Conservation (phyloP, 35 echinoderm and acorn worm genomes). For the Anneissia japonica region DNA sequence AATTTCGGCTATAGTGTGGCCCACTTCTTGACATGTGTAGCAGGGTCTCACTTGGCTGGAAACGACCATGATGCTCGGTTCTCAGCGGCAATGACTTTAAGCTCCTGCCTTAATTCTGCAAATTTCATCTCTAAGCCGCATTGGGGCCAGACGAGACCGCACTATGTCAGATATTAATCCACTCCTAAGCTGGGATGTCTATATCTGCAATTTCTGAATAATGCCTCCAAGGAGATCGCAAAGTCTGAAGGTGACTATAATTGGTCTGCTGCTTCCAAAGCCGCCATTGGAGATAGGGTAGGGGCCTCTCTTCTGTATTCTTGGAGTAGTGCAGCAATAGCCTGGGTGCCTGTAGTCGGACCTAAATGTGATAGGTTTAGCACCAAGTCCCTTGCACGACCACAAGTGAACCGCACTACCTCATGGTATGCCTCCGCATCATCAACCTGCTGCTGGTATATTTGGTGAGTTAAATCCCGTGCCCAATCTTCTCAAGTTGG, state of each 20-base stretch:
- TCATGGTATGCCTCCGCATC: background rate
- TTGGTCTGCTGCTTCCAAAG: background rate
- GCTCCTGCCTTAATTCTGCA: conserved; percentile 6
- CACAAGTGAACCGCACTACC: background rate
- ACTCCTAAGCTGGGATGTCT: conserved; percentile 6
- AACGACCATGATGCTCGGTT: background rate
- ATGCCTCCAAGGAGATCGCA: background rate
- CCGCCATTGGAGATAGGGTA: conserved; percentile 22
- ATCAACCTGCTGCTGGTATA: background rate
- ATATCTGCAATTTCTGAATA: background rate
- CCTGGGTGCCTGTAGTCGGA: background rate
- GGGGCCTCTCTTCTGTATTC: background rate
- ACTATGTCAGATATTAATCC: background rate
- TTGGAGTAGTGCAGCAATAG: conserved; percentile 2
- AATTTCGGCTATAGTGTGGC: background rate
- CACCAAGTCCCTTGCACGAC: conserved; percentile 17
- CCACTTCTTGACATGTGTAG: background rate
- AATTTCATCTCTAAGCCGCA: conserved; percentile 24
- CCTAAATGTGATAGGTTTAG: background rate
- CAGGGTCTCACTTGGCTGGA: background rate
- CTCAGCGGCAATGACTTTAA: conserved; percentile 1
- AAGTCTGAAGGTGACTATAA: background rate
- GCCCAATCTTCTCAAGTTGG: conserved; percentile 5
- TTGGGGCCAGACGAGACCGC: conserved; percentile 6
- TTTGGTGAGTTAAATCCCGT: background rate